Base-by-base conservation (phyloP, 2,113 vertebrate species). In the Brachypodius melanocephalos region DNA sequence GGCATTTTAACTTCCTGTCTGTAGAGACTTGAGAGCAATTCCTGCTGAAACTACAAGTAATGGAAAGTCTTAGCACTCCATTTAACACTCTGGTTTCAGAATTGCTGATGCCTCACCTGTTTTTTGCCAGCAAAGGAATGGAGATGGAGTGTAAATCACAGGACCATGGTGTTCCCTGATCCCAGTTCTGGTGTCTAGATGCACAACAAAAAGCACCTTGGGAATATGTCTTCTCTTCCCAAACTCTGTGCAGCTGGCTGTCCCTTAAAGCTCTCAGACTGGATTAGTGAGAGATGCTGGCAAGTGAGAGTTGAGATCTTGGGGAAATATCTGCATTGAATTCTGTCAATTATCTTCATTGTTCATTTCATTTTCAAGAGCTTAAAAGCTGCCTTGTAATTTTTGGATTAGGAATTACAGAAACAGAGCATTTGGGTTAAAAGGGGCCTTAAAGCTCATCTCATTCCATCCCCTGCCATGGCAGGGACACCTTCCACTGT, bases 1-100 rank as follows among this genome's bases (percentile, higher is more conserved):
- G 90, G 88, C 85, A 83, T 90, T 93, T 90, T 83, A 88, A 74
- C 67, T 88, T 89, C 82, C 75, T 90, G 63, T 34, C 75, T 88
- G 17, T 42, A 58, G 82, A 85, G 54, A 61, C 52, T 59, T 42
- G 69, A 84, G 77, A 91, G 89, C 73, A 36, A 63, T 58, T 95
- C 34, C 51, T 89, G 73, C 87, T 92, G 77, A 75, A 87, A 34
- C 15, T 31, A 46, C 38, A 63, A 87, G 46, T 43, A 24, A 57
- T 16, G 68, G 61, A 58, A 78, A 82, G 57, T 34, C 69, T 14
- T 38, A 52, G 34, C 28, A 12, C 51, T 67, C 62, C 13, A 1
- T 28, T 8, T 11, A 46, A 54, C 42, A 17, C 45, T 65, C 46
- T 22, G 43, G 15, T 85, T 49, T 65, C 36, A 42, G 13, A 55